Conservation (phyloP, 1,140 invertebrate genomes). For the Chrysoperla carnea region DNA sequence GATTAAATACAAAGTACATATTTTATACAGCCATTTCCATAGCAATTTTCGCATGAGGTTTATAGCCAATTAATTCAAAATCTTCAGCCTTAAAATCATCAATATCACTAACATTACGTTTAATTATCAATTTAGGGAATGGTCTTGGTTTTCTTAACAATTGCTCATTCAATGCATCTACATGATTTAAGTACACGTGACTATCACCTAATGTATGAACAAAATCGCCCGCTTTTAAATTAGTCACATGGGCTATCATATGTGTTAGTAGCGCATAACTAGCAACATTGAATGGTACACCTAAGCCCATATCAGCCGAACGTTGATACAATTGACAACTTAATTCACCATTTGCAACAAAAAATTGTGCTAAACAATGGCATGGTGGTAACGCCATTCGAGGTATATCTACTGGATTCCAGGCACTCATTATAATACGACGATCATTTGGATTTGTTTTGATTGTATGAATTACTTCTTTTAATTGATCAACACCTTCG, state of each 20-base stretch:
- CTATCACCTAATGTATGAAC: conserved; percentile 92
- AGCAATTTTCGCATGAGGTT: conserved; percentile 76
- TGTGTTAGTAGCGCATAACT: conserved; percentile 88
- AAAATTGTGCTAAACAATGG: conserved; percentile 91
- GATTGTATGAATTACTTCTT: conserved; percentile 68
- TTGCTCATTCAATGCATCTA: conserved; percentile 72
- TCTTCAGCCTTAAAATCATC: conserved; percentile 84
- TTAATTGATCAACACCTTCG: conserved; percentile 87
- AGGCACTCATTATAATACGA: conserved; percentile 85
- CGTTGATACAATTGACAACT: conserved; percentile 93
- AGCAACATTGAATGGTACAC: conserved; percentile 98
- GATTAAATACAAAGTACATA: not conserved
- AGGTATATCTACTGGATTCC: conserved; percentile 82
- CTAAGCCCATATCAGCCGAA: conserved; percentile 94
- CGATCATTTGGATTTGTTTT: conserved; percentile 72
- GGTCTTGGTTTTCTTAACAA: conserved; percentile 57
- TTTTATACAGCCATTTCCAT: conserved; percentile 94
- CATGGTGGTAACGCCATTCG: conserved; percentile 96
- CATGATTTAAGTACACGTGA: conserved; percentile 90
- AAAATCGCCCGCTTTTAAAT: conserved; percentile 85
- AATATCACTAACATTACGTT: conserved; percentile 51
- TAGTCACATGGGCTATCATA: conserved; percentile 93
- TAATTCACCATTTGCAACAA: conserved; percentile 64
- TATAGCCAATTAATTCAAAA: conserved; percentile 76
- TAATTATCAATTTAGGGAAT: conserved; percentile 72